Percentiles rank a stretch among this genome's conserved stretches.
Evolutionary conservation across 1,140 invertebrate species (phyloP).

Genomic region (Pogonomyrmex californicus): DNA sequence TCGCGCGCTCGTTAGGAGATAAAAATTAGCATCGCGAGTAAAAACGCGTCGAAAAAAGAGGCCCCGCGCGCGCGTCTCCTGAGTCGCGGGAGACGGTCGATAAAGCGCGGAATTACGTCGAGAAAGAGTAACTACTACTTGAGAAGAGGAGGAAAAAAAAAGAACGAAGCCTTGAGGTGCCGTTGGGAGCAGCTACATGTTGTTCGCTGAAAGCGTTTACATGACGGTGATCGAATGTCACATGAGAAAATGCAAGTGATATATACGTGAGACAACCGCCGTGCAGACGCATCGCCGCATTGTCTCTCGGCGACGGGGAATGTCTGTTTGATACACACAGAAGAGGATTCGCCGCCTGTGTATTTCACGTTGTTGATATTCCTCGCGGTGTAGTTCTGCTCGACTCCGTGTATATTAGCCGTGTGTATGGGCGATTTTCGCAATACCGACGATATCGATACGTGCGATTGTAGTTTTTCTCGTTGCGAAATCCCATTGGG

Average conservation of each 20-base stretch:
- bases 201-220: constrained; percentile 57
- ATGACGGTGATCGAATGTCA: constrained; percentile 17
- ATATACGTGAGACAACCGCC: constrained; percentile 42
- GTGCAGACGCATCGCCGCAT: constrained; percentile 61
- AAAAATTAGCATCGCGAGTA: constrained; percentile 22
- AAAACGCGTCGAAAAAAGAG: constrained; percentile 50
- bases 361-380: neutral
- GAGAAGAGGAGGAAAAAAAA: neutral
- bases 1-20: neutral
- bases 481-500: constrained; percentile 8
- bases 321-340: constrained; percentile 57
- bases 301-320: constrained; percentile 64
- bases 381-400: neutral
- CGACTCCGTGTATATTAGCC: constrained; percentile 23
- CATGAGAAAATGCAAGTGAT: constrained; percentile 45
- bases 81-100: constrained; percentile 27
- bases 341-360: neutral
- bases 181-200: constrained; percentile 36
- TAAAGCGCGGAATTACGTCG: constrained; percentile 28
- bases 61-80: neutral
- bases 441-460: constrained; percentile 52
- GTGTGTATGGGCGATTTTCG: constrained; percentile 40
- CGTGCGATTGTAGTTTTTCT: constrained; percentile 31
- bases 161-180: constrained; percentile 53
- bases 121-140: neutral